Conservation (phyloP, 2,113 vertebrate species). For the Indicator maculatus region DNA sequence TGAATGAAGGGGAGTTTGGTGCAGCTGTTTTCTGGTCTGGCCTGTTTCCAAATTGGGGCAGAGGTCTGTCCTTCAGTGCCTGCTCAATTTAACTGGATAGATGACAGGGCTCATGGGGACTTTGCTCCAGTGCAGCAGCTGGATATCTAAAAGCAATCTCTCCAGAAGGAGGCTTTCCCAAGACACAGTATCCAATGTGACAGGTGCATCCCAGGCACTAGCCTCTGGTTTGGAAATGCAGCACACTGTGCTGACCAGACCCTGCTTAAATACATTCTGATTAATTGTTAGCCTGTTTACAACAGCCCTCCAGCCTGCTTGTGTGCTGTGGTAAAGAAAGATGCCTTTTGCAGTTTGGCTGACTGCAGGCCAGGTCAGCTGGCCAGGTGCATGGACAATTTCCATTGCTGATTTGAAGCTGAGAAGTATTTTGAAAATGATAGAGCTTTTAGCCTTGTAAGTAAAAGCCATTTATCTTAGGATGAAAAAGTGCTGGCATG, state of each 20-base stretch:
- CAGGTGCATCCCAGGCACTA: not conserved
- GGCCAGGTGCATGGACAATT: conserved; percentile 63
- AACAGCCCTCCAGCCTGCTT: not conserved
- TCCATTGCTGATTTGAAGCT: conserved; percentile 66
- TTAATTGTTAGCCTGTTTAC: conserved; percentile 14
- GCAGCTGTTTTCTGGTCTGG: not conserved
- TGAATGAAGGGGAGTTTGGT: not conserved
- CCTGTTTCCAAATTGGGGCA: not conserved
- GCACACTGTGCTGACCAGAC: accelerated
- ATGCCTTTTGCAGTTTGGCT: conserved; percentile 54
- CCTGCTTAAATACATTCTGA: not conserved
- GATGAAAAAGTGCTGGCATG: conserved; percentile 65
- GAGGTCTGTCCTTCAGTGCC: not conserved
- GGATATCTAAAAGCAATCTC: not conserved
- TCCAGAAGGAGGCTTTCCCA: not conserved
- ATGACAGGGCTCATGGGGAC: not conserved
- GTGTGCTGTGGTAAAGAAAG: conserved; percentile 1
- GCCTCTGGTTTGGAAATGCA: not conserved
- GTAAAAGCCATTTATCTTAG: conserved; percentile 72
- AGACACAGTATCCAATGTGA: accelerated
- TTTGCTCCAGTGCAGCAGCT: not conserved
- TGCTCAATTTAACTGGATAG: not conserved
- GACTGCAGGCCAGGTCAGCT: conserved; percentile 59
- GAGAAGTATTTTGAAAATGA: conserved; percentile 71
- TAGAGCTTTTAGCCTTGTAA: conserved; percentile 57